A percentile compares a stretch with the other conserved stretches of the same genome.
Evolutionary conservation across 2,888 invertebrate genomes (phyloP).

Genomic region (Ephialtes manifestator): DNA sequence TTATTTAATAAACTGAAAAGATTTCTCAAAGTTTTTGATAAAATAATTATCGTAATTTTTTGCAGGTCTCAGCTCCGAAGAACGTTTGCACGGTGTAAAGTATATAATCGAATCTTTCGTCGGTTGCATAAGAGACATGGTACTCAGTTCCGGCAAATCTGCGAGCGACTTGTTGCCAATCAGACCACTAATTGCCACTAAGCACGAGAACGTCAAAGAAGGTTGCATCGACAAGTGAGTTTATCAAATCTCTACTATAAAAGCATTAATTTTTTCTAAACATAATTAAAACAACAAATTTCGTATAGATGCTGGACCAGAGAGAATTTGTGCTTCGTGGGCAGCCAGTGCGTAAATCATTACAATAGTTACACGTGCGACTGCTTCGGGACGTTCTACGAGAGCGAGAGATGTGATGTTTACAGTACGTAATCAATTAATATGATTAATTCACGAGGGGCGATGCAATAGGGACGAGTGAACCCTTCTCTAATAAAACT

Average conservation of each 20-base stretch:
- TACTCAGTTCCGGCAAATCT: conserved; percentile 94
- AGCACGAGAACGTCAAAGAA: conserved; percentile 95
- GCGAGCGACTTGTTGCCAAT: conserved; percentile 94
- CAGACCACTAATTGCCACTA: conserved; percentile 93
- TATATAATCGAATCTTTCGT: conserved; percentile 97
- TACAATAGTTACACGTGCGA: conserved; percentile 96
- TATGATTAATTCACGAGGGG: conserved; percentile 47
- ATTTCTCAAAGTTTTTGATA: not conserved
- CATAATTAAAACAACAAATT: not conserved
- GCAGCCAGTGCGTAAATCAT: conserved; percentile 96
- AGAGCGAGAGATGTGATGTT: conserved; percentile 96
- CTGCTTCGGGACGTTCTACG: conserved; percentile 96
- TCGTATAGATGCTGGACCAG: conserved; percentile 89
- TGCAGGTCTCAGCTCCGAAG: conserved; percentile 92
- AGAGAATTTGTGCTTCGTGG: conserved; percentile 95
- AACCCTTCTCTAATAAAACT: conserved; percentile 2
- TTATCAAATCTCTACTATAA: not conserved
- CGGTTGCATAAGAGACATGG: conserved; percentile 95
- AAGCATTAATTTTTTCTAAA: not conserved
- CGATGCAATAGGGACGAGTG: conserved; percentile 3
- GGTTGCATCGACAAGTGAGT: conserved; percentile 93
- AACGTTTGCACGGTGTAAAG: conserved; percentile 95
- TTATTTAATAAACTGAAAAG: no score
- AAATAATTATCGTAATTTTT: conserved; percentile 7
- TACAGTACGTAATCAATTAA: conserved; percentile 90